Conservation (phyloP, 2,888 invertebrate genomes). For the Pherbina coryleti region DNA sequence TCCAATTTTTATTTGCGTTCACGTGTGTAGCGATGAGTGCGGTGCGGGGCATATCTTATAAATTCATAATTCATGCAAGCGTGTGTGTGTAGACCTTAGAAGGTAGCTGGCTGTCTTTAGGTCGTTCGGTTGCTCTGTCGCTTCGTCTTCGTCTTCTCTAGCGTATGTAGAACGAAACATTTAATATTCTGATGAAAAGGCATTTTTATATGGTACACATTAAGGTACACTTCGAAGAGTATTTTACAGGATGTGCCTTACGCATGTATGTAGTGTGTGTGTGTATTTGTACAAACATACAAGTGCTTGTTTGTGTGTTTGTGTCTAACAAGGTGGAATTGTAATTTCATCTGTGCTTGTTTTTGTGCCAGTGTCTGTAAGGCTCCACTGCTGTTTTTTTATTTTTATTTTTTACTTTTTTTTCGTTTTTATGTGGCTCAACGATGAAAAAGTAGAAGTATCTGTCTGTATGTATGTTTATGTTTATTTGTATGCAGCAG, state of each 20-base stretch:
- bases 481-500: too few species aligned
- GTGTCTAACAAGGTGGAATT: background rate
- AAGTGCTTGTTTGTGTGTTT: background rate
- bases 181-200: constrained; percentile 62
- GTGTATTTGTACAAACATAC: background rate
- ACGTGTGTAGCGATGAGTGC: constrained; percentile 7
- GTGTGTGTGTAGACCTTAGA: constrained; percentile 48
- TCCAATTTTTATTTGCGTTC: background rate
- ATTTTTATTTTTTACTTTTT: background rate
- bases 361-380: too few species aligned
- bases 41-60: constrained; percentile 54
- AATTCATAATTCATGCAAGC: constrained; percentile 58
- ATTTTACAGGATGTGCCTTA: constrained; percentile 17
- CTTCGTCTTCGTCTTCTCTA: constrained; percentile 17
- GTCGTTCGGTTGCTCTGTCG: background rate
- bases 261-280: background rate
- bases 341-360: too few species aligned
- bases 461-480: too few species aligned
- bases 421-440: background rate
- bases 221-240: constrained; percentile 46
- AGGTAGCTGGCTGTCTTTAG: background rate
- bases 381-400: background rate
- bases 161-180: constrained; percentile 44
- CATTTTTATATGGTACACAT: constrained; percentile 54
- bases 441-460: too few species aligned